Evolutionary conservation across 2,888 invertebrate species (phyloP).

Genomic region (Thecocarcelia acutangulata): DNA sequence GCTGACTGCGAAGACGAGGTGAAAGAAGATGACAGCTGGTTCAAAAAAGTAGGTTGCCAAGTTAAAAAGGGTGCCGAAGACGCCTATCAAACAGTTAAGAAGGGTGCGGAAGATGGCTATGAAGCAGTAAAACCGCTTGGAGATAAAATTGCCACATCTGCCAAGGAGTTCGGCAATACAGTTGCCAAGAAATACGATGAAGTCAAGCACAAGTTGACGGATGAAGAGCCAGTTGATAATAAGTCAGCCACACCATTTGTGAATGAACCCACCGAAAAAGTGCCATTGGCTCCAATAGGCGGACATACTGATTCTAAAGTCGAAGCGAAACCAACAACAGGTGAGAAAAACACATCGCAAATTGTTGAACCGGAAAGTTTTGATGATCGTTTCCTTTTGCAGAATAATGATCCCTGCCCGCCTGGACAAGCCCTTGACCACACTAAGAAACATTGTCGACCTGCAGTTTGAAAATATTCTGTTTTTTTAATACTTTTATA

Average conservation of each 20-base stretch:
- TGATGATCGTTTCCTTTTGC: constrained; percentile 74
- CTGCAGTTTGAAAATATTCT: constrained; percentile 33
- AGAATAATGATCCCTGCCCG: constrained; percentile 70
- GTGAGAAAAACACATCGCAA: constrained; percentile 64
- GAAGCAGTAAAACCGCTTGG: constrained; percentile 76
- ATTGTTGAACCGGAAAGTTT: constrained; percentile 66
- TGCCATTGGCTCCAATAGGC: constrained; percentile 74
- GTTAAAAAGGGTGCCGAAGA: constrained; percentile 77
- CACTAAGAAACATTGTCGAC: constrained; percentile 64
- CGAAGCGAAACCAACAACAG: constrained; percentile 65
- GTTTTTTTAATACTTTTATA: constrained; percentile 7
- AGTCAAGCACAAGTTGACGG: constrained; percentile 77
- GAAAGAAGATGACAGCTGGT: constrained; percentile 72
- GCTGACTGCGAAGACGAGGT: constrained; percentile 72
- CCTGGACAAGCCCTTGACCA: constrained; percentile 69
- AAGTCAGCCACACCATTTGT: constrained; percentile 17
- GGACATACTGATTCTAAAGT: constrained; percentile 49
- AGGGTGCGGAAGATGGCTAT: constrained; percentile 76
- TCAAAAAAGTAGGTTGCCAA: constrained; percentile 77
- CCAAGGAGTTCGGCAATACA: constrained; percentile 76
- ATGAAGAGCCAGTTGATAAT: constrained; percentile 56
- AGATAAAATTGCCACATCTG: constrained; percentile 75
- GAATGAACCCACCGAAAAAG: constrained; percentile 75
- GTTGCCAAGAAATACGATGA: constrained; percentile 77
- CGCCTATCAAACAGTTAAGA: constrained; percentile 75